Conservation (phyloP, 1,140 invertebrate species). For the Drosophila ficusphila region DNA sequence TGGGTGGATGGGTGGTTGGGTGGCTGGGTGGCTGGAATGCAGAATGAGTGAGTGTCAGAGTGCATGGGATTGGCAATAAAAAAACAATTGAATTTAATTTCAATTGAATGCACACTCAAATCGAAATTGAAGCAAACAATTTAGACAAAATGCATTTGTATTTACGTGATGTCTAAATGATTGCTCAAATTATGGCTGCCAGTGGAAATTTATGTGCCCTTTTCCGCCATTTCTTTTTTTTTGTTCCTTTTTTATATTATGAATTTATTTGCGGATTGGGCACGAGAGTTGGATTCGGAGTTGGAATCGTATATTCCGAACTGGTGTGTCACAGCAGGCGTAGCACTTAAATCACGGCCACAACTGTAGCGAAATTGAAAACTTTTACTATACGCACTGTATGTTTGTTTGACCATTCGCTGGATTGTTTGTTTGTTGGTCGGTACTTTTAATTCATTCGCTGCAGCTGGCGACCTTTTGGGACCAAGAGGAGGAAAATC, state of each 20-base stretch:
- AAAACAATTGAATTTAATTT: conserved; percentile 61
- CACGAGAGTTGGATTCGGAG: conserved; percentile 27
- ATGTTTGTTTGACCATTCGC: conserved; percentile 22
- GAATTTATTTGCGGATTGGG: conserved; percentile 50
- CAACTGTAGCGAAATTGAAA: conserved; percentile 73
- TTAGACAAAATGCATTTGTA: conserved; percentile 53
- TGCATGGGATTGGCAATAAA: conserved; percentile 57
- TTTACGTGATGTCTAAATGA: conserved; percentile 57
- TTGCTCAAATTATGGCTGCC: conserved; percentile 44
- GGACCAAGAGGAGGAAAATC: not conserved
- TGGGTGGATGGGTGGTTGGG: not conserved
- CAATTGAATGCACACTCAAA: conserved; percentile 49
- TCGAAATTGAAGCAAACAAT: conserved; percentile 43
- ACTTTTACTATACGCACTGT: conserved; percentile 55
- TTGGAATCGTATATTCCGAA: conserved; percentile 13
- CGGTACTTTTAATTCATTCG: conserved; percentile 69
- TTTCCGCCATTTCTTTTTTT: conserved; percentile 4
- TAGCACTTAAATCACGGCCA: conserved; percentile 68
- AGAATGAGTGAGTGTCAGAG: conserved; percentile 35
- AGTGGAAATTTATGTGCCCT: conserved; percentile 43
- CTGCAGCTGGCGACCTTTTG: conserved; percentile 47
- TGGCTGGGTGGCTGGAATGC: not conserved
- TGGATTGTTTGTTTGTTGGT: conserved; percentile 33
- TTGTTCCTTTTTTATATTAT: conserved; percentile 20
- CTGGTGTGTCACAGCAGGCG: conserved; percentile 24